Base-by-base conservation (phyloP, 2,797 vertebrate genomes). In the Myotis vivesi region DNA sequence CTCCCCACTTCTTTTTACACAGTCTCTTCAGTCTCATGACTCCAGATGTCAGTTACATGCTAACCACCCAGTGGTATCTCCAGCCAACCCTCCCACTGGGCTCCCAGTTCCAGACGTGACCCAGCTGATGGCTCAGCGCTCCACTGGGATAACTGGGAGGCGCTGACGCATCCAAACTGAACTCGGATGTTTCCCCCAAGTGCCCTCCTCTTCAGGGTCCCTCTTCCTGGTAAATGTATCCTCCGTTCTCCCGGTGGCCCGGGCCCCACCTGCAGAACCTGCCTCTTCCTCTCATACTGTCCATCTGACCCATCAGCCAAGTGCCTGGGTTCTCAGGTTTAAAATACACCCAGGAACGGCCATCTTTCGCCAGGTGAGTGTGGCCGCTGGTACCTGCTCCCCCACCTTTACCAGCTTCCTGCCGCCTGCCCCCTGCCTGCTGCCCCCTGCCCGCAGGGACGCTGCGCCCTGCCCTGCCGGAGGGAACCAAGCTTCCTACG, bases 321-420 rank as follows among this genome's bases (percentile, higher is more conserved):
- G 30, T 28, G 49, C 30, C 72, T 49, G 16, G 16, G 41, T 41
- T 53, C 80, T 51, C 38, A 23, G 3, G 8, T 30, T 46, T 44
- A 41, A 76, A 68, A 44, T 8, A 28, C 11, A 2, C 33, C 33
- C 44, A 10, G 68, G 68, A 66, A n/a, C 36, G 46, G 75, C 57
- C 55, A 8, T 4, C 55, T 49, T 53, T 59, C n/a, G 25, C 30
- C 62, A 41, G 49, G 6, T 6, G 16, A 12, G 36, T 0, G 0
- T 25, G 17, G 36, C 23, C 1, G 6, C 46, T n/a, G 23, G 16
- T 57, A 38, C 19, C 66, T 10, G 83, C 33, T 30, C n/a, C 49
- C 8, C 25, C 25, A 8, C 36, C 59, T 22, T 30, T 25, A 25
- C 44, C 5, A 0, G 2, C 62, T 46, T 46, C 41, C 41, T 44